These are phyloP conservation scores for Myiopsitta monachus DNA, from an alignment of 2,113 vertebrate species.

Conservation along the genomic window DNA sequence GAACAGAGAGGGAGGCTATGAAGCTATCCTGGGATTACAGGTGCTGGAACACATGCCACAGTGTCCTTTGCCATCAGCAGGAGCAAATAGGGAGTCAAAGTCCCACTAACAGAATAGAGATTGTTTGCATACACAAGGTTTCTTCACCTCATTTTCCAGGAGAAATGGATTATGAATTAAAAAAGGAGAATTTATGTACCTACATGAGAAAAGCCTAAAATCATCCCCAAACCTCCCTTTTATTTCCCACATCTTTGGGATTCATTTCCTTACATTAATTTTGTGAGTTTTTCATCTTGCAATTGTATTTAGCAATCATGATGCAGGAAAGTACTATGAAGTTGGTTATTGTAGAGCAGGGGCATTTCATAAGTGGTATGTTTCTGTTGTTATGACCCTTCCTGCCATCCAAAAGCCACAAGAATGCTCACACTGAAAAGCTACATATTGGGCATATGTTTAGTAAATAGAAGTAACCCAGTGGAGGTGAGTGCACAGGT, in stretches of 20 bases:
- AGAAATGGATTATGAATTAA: not conserved
- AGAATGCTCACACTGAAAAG: not conserved
- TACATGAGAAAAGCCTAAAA: not conserved
- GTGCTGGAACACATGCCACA: not conserved
- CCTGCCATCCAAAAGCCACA: not conserved
- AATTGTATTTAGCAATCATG: not conserved
- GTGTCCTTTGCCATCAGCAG: not conserved
- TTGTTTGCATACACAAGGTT: not conserved
- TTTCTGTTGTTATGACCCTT: not conserved
- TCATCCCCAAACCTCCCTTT: not conserved
- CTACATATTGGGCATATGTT: accelerated
- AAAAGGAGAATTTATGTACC: not conserved
- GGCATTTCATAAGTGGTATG: not conserved
- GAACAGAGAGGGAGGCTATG: not conserved
- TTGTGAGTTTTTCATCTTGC: not conserved
- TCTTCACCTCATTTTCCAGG: not conserved
- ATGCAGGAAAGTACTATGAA: not conserved
- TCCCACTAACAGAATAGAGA: not conserved
- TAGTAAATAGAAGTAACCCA: not conserved
- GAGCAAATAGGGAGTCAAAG: not conserved
- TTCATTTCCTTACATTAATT: not conserved
- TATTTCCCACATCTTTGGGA: not conserved
- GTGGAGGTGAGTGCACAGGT: not conserved
- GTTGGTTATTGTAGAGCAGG: not conserved
- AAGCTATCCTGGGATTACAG: not conserved